phyloP scores from a whole-genome alignment of 2,797 vertebrate species.

The Urocyon cinereoargenteus region DNA sequence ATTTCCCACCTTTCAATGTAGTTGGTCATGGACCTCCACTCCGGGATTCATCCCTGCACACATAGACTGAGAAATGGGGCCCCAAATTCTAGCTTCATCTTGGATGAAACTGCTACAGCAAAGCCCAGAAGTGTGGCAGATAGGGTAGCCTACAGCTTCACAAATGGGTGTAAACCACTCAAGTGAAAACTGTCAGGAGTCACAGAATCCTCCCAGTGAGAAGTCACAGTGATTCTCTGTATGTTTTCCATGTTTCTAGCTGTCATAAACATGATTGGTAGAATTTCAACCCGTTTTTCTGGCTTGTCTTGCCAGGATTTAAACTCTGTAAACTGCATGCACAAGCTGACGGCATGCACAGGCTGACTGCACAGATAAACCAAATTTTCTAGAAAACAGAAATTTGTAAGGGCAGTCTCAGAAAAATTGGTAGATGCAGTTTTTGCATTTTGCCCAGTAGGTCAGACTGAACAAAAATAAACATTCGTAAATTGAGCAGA shows the following conservation, averaged over 20 bases:
- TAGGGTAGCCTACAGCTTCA: not conserved
- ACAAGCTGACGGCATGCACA: not conserved
- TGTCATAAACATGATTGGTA: not conserved
- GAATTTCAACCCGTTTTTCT: not conserved
- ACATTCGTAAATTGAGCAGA: not conserved
- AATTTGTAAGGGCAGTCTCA: not conserved
- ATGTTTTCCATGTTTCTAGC: not conserved
- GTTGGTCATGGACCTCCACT: accelerated
- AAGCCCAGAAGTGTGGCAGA: accelerated
- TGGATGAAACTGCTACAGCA: not conserved
- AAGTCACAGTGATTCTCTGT: not conserved
- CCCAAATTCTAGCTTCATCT: not conserved
- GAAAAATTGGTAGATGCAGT: not conserved
- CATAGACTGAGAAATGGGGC: not conserved
- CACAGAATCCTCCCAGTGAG: not conserved
- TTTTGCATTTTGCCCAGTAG: not conserved
- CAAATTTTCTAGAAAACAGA: not conserved
- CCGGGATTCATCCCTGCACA: too few species aligned
- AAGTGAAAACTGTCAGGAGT: not conserved
- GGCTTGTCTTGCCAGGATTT: not conserved
- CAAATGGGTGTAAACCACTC: not conserved
- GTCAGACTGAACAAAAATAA: slow-evolving; percentile 31
- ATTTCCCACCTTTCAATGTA: not conserved
- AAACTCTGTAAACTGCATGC: not conserved
- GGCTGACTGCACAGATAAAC: not conserved